Base-by-base conservation (phyloP, 2,888 invertebrate species). In the Drosophila phalerata region DNA sequence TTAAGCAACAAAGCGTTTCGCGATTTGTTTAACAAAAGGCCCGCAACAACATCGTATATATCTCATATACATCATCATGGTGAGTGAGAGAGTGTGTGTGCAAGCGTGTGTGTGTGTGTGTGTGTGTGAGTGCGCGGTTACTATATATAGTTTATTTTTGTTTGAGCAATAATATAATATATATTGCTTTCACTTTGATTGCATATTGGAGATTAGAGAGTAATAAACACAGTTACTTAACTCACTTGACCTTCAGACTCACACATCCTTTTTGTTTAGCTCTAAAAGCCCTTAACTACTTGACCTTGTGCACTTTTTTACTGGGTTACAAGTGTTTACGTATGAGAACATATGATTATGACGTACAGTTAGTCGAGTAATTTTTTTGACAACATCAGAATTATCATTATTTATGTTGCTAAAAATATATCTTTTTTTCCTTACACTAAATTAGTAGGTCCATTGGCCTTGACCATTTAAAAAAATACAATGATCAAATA, bases 41-140 rank as follows among this genome's bases (percentile, higher is more conserved):
- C 63, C 66, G 51, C 71, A 67, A 56, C 81, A 55, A 56, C 81
- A 55, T 53, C 79, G 78, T 66, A 58, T 84, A 65, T 71, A 76
- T 42, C 37, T 76, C 66, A 69, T 87, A 76, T 86, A 86, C 71
- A 84, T 85, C 53, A 87, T 78, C 48, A 86, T 86, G 85, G 85
- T 86, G 72, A 86, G 85, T 88, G 69, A 43, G 64, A 57, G 68
- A 56, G 67, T 17, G 48, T 56, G 65, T 48, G 30, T 2, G 45
- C 55, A 53, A 45, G 45, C 37, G 25, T 37, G 57, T 45, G 60
- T 43, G 63, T 66, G 30, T 56, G 42, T 56, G 47, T 28, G 15
- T 45, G 58, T 60, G 60, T 60, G 61, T 60, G 22, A 47, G 53
- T 56, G 40, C 43, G 58, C 32, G 53, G 38, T 51, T 56, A 45